phyloP scores from a whole-genome alignment of 2,113 vertebrate species.

The Herpailurus yagouaroundi region DNA sequence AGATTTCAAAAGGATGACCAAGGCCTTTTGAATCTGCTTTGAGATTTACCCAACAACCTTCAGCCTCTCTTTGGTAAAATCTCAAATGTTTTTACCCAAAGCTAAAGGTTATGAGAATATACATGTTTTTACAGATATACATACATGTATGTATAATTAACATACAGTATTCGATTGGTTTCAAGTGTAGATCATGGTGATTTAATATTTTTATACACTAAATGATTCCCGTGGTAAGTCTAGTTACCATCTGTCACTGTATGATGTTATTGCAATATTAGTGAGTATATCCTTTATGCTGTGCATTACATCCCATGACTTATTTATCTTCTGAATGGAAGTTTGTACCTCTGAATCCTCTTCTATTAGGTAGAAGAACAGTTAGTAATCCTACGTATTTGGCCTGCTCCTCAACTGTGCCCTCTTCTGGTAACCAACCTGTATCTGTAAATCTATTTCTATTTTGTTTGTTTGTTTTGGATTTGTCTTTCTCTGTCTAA shows the following conservation, averaged over 20 bases:
- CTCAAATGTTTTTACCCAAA: neutral
- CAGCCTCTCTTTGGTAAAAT: neutral
- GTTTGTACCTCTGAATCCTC: neutral
- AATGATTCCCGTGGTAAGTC: neutral
- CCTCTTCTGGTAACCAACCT: neutral
- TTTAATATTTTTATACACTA: neutral
- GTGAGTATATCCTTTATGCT: neutral
- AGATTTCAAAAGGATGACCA: neutral
- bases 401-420: neutral
- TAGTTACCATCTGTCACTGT: neutral
- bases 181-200: neutral
- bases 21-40: neutral
- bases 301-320: neutral
- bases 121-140: neutral
- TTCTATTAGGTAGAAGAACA: neutral
- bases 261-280: neutral
- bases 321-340: neutral
- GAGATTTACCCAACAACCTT: neutral
- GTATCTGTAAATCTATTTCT: neutral
- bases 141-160: neutral
- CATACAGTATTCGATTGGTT: neutral
- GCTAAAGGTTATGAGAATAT: neutral
- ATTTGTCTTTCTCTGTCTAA: neutral
- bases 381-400: neutral
- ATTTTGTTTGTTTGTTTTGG: neutral